Conservation (phyloP, 1,140 invertebrate genomes). For the Drosophila leontia region DNA sequence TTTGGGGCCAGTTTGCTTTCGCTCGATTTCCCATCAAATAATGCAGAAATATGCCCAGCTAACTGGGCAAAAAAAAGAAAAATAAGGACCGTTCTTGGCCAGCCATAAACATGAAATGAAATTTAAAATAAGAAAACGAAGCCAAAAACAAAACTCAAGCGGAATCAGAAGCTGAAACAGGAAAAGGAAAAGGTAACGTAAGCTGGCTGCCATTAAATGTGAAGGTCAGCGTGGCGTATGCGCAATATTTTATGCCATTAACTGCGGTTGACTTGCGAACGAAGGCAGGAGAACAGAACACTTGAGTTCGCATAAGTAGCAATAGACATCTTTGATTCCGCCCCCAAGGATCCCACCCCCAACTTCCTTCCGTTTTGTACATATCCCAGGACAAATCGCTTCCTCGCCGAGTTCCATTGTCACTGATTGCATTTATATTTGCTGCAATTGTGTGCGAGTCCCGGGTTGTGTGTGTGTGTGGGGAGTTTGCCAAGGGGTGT, state of each 20-base stretch:
- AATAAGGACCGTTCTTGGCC: constrained; percentile 18
- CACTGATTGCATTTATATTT: constrained; percentile 71
- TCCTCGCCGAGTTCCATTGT: constrained; percentile 43
- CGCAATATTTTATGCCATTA: constrained; percentile 57
- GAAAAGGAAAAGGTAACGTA: constrained; percentile 55
- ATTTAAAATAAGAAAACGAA: constrained; percentile 41
- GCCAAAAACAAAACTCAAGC: constrained; percentile 15
- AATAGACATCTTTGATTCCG: constrained; percentile 37
- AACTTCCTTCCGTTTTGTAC: constrained; percentile 38
- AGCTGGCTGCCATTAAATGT: constrained; percentile 23
- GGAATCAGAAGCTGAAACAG: constrained; percentile 28
- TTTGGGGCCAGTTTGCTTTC: constrained; percentile 32
- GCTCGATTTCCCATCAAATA: constrained; percentile 71
- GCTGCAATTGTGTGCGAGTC: constrained; percentile 52
- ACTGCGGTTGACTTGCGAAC: constrained; percentile 17
- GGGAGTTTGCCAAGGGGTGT: constrained; percentile 16
- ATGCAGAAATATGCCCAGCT: constrained; percentile 68
- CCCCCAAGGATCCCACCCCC: constrained; percentile 3
- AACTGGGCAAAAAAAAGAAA: constrained; percentile 19
- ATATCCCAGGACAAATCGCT: constrained; percentile 55
- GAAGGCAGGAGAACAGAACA: not conserved
- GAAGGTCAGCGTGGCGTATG: constrained; percentile 62
- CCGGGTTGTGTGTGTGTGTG: not conserved
- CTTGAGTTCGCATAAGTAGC: constrained; percentile 41
- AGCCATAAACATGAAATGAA: constrained; percentile 32